A percentile compares a stretch with the other conserved stretches of the same genome.
These are phyloP conservation scores for Premnoplex brunnescens DNA, from an alignment of 2,797 vertebrate species.

Conservation along the genomic window DNA sequence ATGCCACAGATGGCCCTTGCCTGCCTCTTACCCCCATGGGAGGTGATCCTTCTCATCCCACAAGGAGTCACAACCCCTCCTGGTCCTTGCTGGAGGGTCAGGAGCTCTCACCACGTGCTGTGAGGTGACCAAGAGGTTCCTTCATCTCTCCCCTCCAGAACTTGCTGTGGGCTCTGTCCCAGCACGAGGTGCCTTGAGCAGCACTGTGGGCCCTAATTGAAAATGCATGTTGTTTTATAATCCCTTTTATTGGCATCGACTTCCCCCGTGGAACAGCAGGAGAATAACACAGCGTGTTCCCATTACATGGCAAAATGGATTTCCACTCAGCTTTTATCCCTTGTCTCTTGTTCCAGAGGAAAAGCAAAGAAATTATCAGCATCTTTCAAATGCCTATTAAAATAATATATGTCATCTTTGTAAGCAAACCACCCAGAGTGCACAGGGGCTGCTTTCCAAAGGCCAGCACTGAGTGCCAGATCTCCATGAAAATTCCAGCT, in stretches of 20 bases:
- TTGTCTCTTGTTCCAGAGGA: neutral
- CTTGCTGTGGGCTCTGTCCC: neutral
- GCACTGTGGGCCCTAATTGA: neutral
- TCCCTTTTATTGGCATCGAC: constrained; percentile 20
- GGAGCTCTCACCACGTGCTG: neutral
- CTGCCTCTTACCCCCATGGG: accelerated
- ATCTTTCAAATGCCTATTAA: neutral
- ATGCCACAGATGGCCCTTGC: neutral
- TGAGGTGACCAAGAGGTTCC: neutral
- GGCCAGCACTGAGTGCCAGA: neutral
- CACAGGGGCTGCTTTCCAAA: neutral
- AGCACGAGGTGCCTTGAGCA: neutral
- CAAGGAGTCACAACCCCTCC: neutral
- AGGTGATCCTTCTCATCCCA: neutral
- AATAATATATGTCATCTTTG: neutral
- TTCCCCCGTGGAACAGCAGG: neutral
- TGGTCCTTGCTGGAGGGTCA: neutral
- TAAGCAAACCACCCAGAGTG: neutral
- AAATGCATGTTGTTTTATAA: constrained; percentile 14
- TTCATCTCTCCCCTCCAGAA: neutral
- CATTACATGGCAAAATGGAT: neutral
- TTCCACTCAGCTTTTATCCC: constrained; percentile 1
- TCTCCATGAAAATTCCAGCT: neutral
- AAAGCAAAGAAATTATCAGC: neutral
- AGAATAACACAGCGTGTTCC: neutral